A percentile compares a stretch with the other conserved stretches of the same genome.
These are phyloP conservation scores for Aurelia sp. DNA, from an alignment of 30 jellyfish, hydroid and myxozoan genomes.

Conservation along the genomic window DNA sequence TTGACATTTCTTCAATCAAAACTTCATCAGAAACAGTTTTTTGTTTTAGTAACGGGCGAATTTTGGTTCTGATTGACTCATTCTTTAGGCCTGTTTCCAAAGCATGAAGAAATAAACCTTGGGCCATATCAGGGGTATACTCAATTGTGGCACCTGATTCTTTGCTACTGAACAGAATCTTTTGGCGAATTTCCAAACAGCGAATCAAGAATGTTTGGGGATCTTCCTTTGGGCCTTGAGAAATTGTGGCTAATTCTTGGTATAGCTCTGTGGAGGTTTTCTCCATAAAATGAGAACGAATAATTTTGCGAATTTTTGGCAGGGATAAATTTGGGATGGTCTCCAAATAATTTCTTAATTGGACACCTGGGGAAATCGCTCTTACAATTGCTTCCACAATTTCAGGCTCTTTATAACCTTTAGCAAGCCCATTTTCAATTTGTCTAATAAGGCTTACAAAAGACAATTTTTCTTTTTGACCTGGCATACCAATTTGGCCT, in stretches of 20 bases:
- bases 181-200: constrained; percentile 17
- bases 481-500: too few relatives aligned
- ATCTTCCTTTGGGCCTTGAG: constrained; percentile 29
- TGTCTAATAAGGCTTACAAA: too few relatives aligned
- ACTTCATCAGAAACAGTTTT: constrained; percentile 31
- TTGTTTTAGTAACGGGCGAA: constrained; percentile 27
- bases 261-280: constrained; percentile 34
- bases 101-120: constrained; percentile 43
- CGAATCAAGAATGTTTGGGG: constrained; percentile 9
- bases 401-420: too few relatives aligned
- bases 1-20: constrained; percentile 25
- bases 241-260: constrained; percentile 29
- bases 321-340: constrained; percentile 10
- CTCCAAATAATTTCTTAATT: constrained; percentile 36
- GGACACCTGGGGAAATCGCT: constrained; percentile 40
- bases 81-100: constrained; percentile 34
- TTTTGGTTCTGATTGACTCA: constrained; percentile 3
- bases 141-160: constrained; percentile 45
- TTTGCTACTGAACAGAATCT: constrained; percentile 2
- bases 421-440: too few relatives aligned
- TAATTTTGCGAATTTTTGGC: constrained; percentile 3
- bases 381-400: background rate
- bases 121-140: constrained; percentile 51
- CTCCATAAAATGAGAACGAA: constrained; percentile 26
- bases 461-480: too few relatives aligned